phyloP scores from a whole-genome alignment of 2,797 vertebrate species.

The Neomorphus geoffroyi region DNA sequence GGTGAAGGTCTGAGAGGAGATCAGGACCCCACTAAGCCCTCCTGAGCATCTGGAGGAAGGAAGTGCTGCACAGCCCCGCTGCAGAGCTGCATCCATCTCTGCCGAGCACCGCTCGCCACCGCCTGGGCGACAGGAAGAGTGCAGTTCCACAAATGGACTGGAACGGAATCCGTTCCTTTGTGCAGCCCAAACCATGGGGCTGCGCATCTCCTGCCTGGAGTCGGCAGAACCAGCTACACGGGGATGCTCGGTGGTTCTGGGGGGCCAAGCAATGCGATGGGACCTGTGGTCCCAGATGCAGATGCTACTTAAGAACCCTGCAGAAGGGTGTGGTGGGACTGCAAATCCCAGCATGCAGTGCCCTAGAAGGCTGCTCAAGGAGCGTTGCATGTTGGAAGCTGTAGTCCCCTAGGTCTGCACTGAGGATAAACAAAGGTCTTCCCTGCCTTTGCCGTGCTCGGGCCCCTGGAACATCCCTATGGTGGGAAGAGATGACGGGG shows the following conservation, averaged over 20 bases:
- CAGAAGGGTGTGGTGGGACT: not conserved
- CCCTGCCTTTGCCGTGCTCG: not conserved
- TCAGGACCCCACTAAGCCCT: not conserved
- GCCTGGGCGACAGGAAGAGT: not conserved
- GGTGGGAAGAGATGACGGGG: not conserved
- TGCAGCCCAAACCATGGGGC: not conserved
- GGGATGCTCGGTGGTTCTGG: not conserved
- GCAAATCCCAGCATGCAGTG: conserved; percentile 25
- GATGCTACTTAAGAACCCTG: not conserved
- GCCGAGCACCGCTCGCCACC: conserved; percentile 24
- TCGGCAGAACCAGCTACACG: not conserved
- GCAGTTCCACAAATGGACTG: not conserved
- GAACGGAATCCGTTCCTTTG: not conserved
- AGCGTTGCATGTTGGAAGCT: not conserved
- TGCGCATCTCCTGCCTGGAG: not conserved
- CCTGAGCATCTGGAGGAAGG: conserved; percentile 4
- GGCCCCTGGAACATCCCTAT: not conserved
- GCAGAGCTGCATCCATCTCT: not conserved
- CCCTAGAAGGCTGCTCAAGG: not conserved
- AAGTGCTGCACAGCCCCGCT: not conserved
- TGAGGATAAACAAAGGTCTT: not conserved
- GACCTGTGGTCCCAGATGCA: not conserved
- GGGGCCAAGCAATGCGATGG: not conserved
- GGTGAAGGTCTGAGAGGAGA: not conserved
- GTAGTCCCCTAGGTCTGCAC: not conserved